Percentiles rank a stretch among this genome's conserved stretches.
These are phyloP conservation scores for Trichogramma dendrolimi DNA, from an alignment of 2,888 invertebrate genomes.

Conservation along the genomic window DNA sequence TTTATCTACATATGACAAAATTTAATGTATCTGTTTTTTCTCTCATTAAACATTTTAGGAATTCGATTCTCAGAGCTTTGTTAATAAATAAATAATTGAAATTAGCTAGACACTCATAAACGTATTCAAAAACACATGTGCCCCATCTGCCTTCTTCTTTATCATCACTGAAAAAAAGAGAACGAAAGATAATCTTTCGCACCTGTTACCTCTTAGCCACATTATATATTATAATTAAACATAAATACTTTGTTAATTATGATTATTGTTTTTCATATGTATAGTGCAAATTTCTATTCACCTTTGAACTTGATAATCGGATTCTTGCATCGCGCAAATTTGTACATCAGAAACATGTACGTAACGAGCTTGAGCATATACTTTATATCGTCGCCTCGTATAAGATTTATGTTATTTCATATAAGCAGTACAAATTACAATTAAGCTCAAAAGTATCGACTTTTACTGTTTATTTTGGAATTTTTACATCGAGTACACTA, in stretches of 20 bases:
- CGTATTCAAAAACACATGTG: neutral
- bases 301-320: no score
- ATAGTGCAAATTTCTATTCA: neutral
- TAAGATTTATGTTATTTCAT: slow-evolving; percentile 4
- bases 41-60: no score
- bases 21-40: no score
- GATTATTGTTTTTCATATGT: neutral
- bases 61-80: slow-evolving; percentile 16
- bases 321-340: slow-evolving; percentile 6
- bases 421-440: no score
- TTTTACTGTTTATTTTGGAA: no score
- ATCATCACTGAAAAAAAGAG: slow-evolving; percentile 7
- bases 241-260: neutral
- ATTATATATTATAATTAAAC: slow-evolving; percentile 1
- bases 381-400: slow-evolving; percentile 20
- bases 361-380: slow-evolving; percentile 3
- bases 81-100: slow-evolving; percentile 3
- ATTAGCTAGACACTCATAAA: slow-evolving; percentile 1
- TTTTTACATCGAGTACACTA: no score
- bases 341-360: slow-evolving; percentile 2
- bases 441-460: no score
- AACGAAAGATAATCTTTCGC: neutral
- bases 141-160: neutral
- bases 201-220: slow-evolving; percentile 21
- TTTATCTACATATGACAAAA: no score